Percentiles rank a stretch among this genome's conserved stretches.
Conservation (phyloP, 2,797 vertebrate genomes). For the Acipenser transmontanus region DNA sequence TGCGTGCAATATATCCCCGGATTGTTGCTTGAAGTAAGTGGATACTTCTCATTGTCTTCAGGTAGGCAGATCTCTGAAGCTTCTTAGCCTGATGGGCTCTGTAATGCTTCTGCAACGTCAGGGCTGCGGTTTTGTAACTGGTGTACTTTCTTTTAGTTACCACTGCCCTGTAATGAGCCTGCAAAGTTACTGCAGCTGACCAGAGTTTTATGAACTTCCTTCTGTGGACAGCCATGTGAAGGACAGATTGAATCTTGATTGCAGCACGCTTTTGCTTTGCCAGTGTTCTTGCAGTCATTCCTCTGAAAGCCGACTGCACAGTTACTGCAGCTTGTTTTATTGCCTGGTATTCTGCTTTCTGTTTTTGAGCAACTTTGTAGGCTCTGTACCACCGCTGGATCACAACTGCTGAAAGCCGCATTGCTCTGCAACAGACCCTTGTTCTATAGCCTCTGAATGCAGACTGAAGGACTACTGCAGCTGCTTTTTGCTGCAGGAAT, state of each 20-base stretch:
- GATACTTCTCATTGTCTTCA: slow-evolving; percentile 35
- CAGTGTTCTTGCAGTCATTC: slow-evolving; percentile 33
- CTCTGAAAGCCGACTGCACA: slow-evolving; percentile 46
- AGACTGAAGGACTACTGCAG: slow-evolving; percentile 41
- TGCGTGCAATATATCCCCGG: slow-evolving; percentile 44
- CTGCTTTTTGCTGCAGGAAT: slow-evolving; percentile 31
- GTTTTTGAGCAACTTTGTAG: slow-evolving; percentile 29
- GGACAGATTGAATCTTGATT: slow-evolving; percentile 48
- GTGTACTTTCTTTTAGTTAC: slow-evolving; percentile 28
- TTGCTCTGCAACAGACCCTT: slow-evolving; percentile 17
- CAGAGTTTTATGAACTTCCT: slow-evolving; percentile 39
- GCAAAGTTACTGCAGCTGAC: slow-evolving; percentile 41
- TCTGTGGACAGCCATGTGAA: slow-evolving; percentile 41
- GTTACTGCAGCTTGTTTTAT: slow-evolving; percentile 33
- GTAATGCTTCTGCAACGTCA: slow-evolving; percentile 47
- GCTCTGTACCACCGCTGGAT: slow-evolving; percentile 53
- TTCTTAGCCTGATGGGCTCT: slow-evolving; percentile 35
- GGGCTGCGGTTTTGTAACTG: slow-evolving; percentile 39
- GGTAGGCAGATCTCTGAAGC: slow-evolving; percentile 38
- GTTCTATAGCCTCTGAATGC: slow-evolving; percentile 30
- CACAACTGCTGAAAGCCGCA: slow-evolving; percentile 24
- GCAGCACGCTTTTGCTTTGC: slow-evolving; percentile 33
- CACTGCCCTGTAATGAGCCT: slow-evolving; percentile 37
- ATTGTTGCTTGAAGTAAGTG: slow-evolving; percentile 49
- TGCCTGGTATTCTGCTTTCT: slow-evolving; percentile 28